A percentile compares a stretch with the other conserved stretches of the same genome.
These are phyloP conservation scores for Carassius auratus DNA, from an alignment of 2,113 vertebrate species.

Conservation along the genomic window DNA sequence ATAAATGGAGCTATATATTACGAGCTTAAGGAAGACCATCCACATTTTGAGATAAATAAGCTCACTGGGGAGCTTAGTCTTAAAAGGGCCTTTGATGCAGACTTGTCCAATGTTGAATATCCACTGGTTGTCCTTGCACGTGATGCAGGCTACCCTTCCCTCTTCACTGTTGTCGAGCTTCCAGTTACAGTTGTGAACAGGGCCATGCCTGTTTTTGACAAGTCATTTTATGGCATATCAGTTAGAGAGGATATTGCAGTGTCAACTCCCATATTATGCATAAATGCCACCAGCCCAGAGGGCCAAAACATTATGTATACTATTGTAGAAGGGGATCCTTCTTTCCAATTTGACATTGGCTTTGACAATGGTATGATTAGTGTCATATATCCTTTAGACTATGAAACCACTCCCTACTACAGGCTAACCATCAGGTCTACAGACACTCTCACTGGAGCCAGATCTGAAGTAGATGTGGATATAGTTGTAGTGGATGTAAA, in stretches of 20 bases:
- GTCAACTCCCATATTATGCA: conserved; percentile 83
- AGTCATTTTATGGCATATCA: conserved; percentile 88
- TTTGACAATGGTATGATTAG: conserved; percentile 91
- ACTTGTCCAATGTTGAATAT: conserved; percentile 91
- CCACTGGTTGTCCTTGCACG: conserved; percentile 83
- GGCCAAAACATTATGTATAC: conserved; percentile 92
- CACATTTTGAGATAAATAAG: conserved; percentile 89
- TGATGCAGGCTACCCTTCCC: conserved; percentile 83
- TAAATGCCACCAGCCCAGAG: conserved; percentile 92
- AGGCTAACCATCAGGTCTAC: conserved; percentile 88
- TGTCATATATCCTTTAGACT: conserved; percentile 87
- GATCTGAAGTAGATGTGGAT: conserved; percentile 92
- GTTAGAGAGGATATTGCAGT: conserved; percentile 85
- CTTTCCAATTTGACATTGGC: conserved; percentile 90
- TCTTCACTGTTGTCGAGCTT: conserved; percentile 85
- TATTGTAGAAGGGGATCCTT: conserved; percentile 87
- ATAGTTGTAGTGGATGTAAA: conserved; percentile 90
- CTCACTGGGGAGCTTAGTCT: conserved; percentile 85
- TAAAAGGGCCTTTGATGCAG: conserved; percentile 84
- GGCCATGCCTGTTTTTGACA: conserved; percentile 97
- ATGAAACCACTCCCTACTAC: conserved; percentile 84
- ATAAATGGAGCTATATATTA: conserved; percentile 89
- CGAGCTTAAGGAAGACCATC: conserved; percentile 82
- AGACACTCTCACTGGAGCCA: conserved; percentile 87
- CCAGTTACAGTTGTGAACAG: conserved; percentile 93